Base-by-base conservation (phyloP, 2,797 vertebrate genomes). In the Chelonia mydas region DNA sequence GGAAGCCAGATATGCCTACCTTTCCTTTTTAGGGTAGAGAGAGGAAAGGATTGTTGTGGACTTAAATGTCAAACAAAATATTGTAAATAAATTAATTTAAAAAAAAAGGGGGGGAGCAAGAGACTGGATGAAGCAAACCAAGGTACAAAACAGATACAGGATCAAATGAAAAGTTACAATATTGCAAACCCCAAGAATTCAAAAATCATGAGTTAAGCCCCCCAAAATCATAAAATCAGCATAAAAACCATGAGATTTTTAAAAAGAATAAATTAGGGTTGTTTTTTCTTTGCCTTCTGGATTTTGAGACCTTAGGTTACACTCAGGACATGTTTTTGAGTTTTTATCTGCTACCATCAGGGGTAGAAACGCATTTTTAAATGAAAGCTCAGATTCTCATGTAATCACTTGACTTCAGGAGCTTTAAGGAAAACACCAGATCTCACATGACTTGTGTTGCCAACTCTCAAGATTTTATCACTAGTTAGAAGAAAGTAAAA, bases 301-400 rank as follows among this genome's bases (percentile, higher is more conserved):
- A 92, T 95, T 72, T 72, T 72, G 65, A 72, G 19, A 41, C 19
- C 65, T 72, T 55, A 87, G 89, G 92, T 94, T 96, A 94, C 86
- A 95, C 86, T 88, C 87, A 81, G 94, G 92, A 95, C 81, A 81
- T 96, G 82, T 87, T 93, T 90, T 89, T 92, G 94, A 97, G 95
- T 92, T 92, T 94, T 95, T 55, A 81, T 86, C 90, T 93, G 86
- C 86, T 97, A 96, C 89, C 84, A 17, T 87, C 90, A 89, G 86
- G 77, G 47, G 93, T 84, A 92, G 81, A 91, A 88, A 84, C 91
- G 81, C 92, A 61, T 79, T 93, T 93, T 94, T 86, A 94, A 55
- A 65, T 93, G 93, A 94, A 96, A 96, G 55, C 74, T 90, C 92
- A 97, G 88, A 96, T 78, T 92, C 76, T 65, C 55, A 61, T 84